These are phyloP conservation scores for Brachyhypopomus occidentalis DNA, from an alignment of 2,113 vertebrate species.

Conservation along the genomic window DNA sequence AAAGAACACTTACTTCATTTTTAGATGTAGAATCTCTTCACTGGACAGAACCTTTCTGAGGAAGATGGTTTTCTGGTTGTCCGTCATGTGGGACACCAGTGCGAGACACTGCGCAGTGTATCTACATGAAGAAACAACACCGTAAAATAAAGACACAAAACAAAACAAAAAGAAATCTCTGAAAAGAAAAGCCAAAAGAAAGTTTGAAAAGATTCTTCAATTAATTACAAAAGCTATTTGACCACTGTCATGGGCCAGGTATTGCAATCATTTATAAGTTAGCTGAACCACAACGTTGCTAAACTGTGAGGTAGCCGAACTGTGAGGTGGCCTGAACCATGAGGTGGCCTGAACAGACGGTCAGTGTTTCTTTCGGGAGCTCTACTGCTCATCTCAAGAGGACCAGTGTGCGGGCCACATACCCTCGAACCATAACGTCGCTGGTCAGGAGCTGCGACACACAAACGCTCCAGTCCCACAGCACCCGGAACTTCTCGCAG, in stretches of 20 bases:
- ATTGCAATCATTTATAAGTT: too few relatives aligned
- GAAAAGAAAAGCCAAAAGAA: too few relatives aligned
- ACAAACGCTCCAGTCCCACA: constrained; percentile 98
- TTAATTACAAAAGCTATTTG: too few relatives aligned
- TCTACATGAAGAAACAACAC: constrained; percentile 66
- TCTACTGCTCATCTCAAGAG: too few relatives aligned
- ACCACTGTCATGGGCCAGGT: too few relatives aligned
- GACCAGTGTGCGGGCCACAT: constrained; percentile 27
- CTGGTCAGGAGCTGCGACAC: constrained; percentile 93
- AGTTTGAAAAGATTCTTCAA: too few relatives aligned
- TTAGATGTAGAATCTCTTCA: constrained; percentile 91
- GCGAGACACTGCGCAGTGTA: constrained; percentile 94
- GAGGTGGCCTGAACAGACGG: too few relatives aligned
- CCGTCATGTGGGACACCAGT: constrained; percentile 91
- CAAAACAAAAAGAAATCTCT: too few relatives aligned
- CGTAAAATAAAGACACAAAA: not conserved
- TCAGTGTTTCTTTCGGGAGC: too few relatives aligned
- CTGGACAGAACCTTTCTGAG: constrained; percentile 86
- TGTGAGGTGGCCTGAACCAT: too few relatives aligned
- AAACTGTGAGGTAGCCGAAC: too few relatives aligned
- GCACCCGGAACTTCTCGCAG: constrained; percentile 80
- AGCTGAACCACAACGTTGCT: too few relatives aligned
- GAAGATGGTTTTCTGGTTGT: constrained; percentile 91
- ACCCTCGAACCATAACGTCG: constrained; percentile 93
- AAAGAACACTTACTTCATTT: constrained; percentile 82